A percentile compares a stretch with the other conserved stretches of the same genome.
Conservation (phyloP, 2,113 vertebrate genomes). For the Chloroceryle aenea region DNA sequence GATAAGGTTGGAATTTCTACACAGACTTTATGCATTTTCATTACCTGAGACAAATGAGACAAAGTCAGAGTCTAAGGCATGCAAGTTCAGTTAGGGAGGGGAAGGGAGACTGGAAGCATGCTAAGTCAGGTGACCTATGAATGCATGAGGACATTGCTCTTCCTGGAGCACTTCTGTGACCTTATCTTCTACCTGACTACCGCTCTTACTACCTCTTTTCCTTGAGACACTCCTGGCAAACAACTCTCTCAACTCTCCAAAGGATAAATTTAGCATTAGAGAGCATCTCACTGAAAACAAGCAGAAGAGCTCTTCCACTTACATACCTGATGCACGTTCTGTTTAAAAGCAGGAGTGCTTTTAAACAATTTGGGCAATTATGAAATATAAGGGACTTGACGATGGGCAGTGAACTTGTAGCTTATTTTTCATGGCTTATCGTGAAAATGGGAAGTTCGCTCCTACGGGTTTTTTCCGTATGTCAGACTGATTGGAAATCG, state of each 20-base stretch:
- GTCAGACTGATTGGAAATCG: background rate
- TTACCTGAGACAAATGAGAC: background rate
- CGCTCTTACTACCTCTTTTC: background rate
- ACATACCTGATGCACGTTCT: background rate
- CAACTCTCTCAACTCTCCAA: background rate
- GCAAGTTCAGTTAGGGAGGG: fast-evolving
- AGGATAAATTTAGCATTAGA: background rate
- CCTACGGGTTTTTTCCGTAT: background rate
- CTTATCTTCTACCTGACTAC: background rate
- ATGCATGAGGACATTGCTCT: background rate
- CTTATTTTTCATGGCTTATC: background rate
- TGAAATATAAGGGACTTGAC: background rate
- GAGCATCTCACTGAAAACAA: fast-evolving
- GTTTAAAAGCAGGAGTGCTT: background rate
- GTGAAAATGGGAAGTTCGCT: background rate
- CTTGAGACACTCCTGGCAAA: background rate
- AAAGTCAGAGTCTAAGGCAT: fast-evolving
- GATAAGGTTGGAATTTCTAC: background rate
- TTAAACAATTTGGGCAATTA: background rate
- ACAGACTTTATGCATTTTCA: background rate
- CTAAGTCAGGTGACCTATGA: fast-evolving
- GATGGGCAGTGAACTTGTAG: background rate
- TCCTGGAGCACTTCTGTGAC: background rate
- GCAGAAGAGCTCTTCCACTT: background rate
- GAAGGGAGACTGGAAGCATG: background rate